Evolutionary conservation across 2,113 vertebrate genomes (phyloP).

Genomic region (Dendrocopos noguchii): DNA sequence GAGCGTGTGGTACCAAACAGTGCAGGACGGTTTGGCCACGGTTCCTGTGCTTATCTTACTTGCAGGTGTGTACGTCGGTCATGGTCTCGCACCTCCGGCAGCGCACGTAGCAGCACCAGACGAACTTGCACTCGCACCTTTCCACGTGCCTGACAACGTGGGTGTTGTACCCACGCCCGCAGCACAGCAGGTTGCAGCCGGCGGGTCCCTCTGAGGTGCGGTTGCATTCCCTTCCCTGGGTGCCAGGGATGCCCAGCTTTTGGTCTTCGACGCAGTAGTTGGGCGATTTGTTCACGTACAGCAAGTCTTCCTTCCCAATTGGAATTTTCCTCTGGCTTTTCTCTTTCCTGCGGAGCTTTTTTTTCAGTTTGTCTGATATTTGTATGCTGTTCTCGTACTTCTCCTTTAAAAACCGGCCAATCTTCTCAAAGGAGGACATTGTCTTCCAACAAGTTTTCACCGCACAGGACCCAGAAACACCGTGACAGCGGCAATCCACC

Average conservation of each 20-base stretch:
- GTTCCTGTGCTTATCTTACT: constrained; percentile 66
- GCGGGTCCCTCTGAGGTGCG: constrained; percentile 85
- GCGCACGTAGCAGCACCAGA: constrained; percentile 98
- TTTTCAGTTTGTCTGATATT: constrained; percentile 83
- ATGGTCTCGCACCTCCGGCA: constrained; percentile 94
- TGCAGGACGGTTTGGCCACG: accelerated
- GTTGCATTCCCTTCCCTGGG: constrained; percentile 91
- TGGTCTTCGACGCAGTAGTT: constrained; percentile 93
- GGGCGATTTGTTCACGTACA: constrained; percentile 92
- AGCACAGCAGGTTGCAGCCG: constrained; percentile 94
- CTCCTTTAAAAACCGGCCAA: constrained; percentile 90
- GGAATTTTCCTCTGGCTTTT: constrained; percentile 81
- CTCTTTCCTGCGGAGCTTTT: constrained; percentile 85
- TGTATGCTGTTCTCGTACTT: constrained; percentile 92
- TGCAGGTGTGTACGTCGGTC: constrained; percentile 96
- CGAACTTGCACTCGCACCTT: constrained; percentile 94
- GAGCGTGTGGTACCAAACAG: background rate
- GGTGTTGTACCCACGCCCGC: constrained; percentile 94
- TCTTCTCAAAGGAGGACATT: constrained; percentile 89
- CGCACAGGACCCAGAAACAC: constrained; percentile 96
- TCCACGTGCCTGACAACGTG: constrained; percentile 90
- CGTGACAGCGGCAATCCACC: constrained; percentile 94
- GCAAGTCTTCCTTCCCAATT: constrained; percentile 82
- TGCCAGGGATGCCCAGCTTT: constrained; percentile 86
- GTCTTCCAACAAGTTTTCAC: constrained; percentile 97